Evolutionary conservation across 2,797 vertebrate genomes (phyloP), one percentile per base, ranked within the genome.

Genomic region (Todus mexicanus): DNA sequence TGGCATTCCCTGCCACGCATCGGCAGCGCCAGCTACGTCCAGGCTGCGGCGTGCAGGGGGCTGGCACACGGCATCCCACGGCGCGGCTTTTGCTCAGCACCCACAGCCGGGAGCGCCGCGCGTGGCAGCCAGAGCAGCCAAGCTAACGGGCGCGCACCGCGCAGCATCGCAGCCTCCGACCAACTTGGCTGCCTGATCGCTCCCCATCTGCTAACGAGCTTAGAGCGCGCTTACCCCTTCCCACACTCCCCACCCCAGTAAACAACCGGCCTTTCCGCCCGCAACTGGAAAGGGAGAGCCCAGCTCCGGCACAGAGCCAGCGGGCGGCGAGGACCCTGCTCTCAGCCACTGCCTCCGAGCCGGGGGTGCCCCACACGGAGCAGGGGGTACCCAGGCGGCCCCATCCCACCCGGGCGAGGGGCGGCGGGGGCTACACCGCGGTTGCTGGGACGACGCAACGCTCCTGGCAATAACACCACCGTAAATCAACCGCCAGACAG

Each of bases 401-500:
- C 56, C 33, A n/a, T 60, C 75, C 50, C 83, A 61, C 74, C 40
- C 9, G 1, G 29, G 21, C 1, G 1, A 72, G 70, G 61, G 66
- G 57, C 3, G 1, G 69, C 3, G 15, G 90, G 50, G 60, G 57
- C 75, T 20, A n/a, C 45, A 11, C 7, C 12, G 2, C 1, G 0
- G 94, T 96, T 95, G 91, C 92, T 83, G 66, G 22, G 91, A 45
- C 71, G 3, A 95, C 73, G 0, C 69, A 71, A 51, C 7, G 38
- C 47, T 72, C 16, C 86, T 77, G 81, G 90, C 93, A 94, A 90
- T 40, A 96, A 96, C 93, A 94, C 31, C n/a, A 5, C 45, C 1
- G 27, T 89, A 92, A 83, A 92, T 89, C 79, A 80, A 57, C 73
- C 4, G 15, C 64, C 81, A 69, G 82, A 83, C 61, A 48, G 50